Evolutionary conservation across 53 echinoderm and acorn worm genomes (phyloP).

Genomic region (Apostichopus leukothele): DNA sequence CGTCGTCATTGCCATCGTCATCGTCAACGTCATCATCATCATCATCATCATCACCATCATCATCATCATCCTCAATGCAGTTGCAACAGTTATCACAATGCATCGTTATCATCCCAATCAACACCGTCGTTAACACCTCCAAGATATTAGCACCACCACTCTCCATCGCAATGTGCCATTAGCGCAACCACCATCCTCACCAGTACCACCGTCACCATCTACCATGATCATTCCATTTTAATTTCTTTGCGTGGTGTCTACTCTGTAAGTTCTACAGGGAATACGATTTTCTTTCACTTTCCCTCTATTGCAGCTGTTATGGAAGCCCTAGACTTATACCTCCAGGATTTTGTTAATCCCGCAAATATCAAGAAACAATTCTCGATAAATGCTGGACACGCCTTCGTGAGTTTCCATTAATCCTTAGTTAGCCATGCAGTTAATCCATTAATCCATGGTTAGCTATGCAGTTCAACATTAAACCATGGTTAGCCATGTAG

Average conservation of each 20-base stretch:
- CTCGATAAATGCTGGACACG: constrained; percentile 55
- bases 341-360: constrained; percentile 31
- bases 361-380: constrained; percentile 48
- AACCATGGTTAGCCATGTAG: no score
- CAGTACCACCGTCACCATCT: no score
- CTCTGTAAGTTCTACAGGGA: background rate
- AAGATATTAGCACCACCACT: no score
- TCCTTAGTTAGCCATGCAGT: no score
- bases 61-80: background rate
- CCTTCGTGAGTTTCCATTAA: constrained; percentile 53
- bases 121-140: no score
- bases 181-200: no score
- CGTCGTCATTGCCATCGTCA: background rate
- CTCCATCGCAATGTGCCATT: no score
- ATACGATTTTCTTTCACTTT: background rate
- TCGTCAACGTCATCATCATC: background rate
- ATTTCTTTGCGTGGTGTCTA: no score
- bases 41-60: background rate
- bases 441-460: no score
- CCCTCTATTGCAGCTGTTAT: constrained; percentile 49
- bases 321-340: constrained; percentile 47
- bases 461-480: no score
- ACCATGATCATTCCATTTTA: no score
- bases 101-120: no score
- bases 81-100: background rate